Evolutionary conservation across 2,888 invertebrate species (phyloP).

Genomic region (Ormia ochracea): DNA sequence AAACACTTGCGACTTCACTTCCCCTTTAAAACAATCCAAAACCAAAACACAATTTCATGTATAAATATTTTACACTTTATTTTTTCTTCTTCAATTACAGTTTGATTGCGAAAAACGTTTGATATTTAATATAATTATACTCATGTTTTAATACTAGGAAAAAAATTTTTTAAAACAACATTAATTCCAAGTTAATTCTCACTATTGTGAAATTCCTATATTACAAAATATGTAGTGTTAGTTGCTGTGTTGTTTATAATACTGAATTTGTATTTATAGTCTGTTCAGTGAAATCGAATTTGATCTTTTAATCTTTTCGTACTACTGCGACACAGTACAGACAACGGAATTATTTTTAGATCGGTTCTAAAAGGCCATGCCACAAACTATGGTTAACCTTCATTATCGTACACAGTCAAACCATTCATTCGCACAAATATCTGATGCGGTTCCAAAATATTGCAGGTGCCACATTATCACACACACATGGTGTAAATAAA

Average conservation of each 20-base stretch:
- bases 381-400: too few relatives aligned
- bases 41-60: background rate
- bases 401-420: too few relatives aligned
- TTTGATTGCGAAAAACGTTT: too few relatives aligned
- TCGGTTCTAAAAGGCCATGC: too few relatives aligned
- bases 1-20: background rate
- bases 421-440: too few relatives aligned
- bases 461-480: too few relatives aligned
- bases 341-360: too few relatives aligned
- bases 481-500: too few relatives aligned
- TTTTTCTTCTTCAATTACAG: background rate
- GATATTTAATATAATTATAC: background rate
- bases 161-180: background rate
- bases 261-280: constrained; percentile 24
- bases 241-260: constrained; percentile 7
- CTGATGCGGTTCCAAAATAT: too few relatives aligned
- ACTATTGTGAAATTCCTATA: constrained; percentile 20
- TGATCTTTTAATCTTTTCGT: background rate
- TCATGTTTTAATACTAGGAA: background rate
- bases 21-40: background rate
- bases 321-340: too few relatives aligned
- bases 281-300: background rate
- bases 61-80: background rate
- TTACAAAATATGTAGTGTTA: constrained; percentile 42
- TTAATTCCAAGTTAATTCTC: background rate